These are phyloP conservation scores for Bombus fervidus DNA, from an alignment of 1,140 invertebrate genomes.

Conservation along the genomic window DNA sequence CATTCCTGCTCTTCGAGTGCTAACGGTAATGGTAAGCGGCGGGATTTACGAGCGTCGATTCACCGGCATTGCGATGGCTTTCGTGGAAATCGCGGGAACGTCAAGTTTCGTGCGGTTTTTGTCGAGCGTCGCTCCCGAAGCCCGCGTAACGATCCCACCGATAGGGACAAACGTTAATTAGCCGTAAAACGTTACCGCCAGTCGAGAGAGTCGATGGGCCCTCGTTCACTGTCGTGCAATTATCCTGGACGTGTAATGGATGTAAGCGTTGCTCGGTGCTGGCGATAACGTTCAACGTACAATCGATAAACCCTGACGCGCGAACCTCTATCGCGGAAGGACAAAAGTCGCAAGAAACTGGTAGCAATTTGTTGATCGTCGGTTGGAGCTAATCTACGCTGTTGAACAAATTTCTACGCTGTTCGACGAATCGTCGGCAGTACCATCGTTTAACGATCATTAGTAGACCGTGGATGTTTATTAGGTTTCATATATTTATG, in stretches of 20 bases:
- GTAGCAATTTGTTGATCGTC: conserved; percentile 49
- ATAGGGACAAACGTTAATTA: conserved; percentile 68
- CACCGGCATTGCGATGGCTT: conserved; percentile 60
- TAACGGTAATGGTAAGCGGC: conserved; percentile 76
- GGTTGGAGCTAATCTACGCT: conserved; percentile 15
- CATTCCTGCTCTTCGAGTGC: conserved; percentile 5
- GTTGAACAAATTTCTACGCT: not conserved
- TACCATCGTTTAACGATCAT: not conserved
- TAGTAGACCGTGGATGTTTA: no score
- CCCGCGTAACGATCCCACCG: conserved; percentile 47
- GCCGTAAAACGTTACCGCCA: conserved; percentile 54
- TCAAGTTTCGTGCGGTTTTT: conserved; percentile 46
- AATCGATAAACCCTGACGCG: conserved; percentile 38
- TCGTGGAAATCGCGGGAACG: conserved; percentile 61
- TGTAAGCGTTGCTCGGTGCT: conserved; percentile 46
- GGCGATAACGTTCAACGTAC: conserved; percentile 35
- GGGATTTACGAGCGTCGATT: conserved; percentile 73
- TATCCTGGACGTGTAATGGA: conserved; percentile 60
- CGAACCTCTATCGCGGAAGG: not conserved
- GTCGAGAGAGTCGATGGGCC: conserved; percentile 4
- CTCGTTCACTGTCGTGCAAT: conserved; percentile 52
- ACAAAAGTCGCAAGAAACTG: conserved; percentile 59
- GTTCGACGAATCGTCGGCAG: not conserved
- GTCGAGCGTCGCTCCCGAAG: not conserved
- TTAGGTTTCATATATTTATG: no score